Base-by-base conservation (phyloP, 2,113 vertebrate species). In the Polyodon spathula region DNA sequence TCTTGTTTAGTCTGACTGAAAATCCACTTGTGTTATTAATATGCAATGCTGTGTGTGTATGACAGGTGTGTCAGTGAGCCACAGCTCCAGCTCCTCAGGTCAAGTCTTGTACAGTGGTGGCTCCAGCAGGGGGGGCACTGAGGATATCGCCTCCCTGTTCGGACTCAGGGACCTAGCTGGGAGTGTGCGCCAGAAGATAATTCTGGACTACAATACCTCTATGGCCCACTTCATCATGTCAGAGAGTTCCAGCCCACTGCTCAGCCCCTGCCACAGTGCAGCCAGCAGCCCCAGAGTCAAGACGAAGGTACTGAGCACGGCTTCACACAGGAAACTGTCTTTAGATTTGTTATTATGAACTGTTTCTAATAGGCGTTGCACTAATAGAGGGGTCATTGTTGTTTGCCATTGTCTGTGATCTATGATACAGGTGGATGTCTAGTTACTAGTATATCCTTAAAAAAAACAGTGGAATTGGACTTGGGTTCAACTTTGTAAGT, bases 151-250 rank as follows among this genome's bases (percentile, higher is more conserved):
- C 5, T 72, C 75, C 0, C 3, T 71, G 0, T 51, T 81, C 3
- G 68, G 74, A 4, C 8, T 73, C 67, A 71, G 71, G 48, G 80
- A 81, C 3, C 58, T 67, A 17, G 52, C 56, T 0, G 74, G 73
- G 4, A 67, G 58, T 4, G 4, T 74, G 50, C 80, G 44, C 37
- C 78, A 82, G 66, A 79, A 75, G 62, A 74, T 84, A 37, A 66
- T 81, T 58, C 71, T 89, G 40, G 88, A 91, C 72, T 92, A 92
- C 68, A 62, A 62, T 59, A 66, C 66, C 17, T 94, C 92, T 82
- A 92, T 95, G 87, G 72, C 86, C 14, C 78, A 54, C 9, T 81
- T 92, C 0, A 71, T 89, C 62, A 72, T 70, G 1, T 48, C 63
- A 0, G 80, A 63, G 0, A 70, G 66, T 17, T 1, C 17, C 52